Evolutionary conservation across 2,797 vertebrate species (phyloP).

Genomic region (Babyrousa celebensis): DNA sequence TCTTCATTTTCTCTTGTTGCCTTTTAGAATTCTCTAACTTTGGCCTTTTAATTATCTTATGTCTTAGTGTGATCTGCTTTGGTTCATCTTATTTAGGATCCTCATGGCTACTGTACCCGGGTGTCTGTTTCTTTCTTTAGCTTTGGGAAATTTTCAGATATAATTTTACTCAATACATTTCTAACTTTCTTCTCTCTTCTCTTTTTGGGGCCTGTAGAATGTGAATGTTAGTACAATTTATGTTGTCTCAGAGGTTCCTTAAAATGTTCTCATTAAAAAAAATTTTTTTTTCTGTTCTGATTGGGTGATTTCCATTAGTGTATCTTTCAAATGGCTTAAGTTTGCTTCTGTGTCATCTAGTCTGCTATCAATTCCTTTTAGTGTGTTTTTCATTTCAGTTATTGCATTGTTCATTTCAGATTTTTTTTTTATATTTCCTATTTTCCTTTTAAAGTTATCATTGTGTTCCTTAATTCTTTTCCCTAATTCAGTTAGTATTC

Average conservation of each 20-base stretch:
- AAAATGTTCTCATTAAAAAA: background rate
- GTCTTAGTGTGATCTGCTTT: background rate
- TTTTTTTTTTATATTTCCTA: background rate
- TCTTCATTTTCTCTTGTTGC: background rate
- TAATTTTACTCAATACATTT: background rate
- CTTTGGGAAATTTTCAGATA: too few relatives aligned
- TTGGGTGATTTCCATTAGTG: background rate
- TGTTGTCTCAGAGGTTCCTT: background rate
- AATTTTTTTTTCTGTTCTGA: background rate
- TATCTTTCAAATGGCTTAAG: background rate
- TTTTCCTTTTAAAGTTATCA: background rate
- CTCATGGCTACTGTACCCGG: background rate
- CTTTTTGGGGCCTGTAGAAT: background rate
- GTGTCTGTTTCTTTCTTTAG: too few relatives aligned
- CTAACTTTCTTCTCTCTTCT: background rate
- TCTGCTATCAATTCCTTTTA: background rate
- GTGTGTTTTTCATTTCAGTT: background rate
- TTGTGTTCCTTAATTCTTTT: background rate
- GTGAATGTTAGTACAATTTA: background rate
- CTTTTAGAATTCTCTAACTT: background rate
- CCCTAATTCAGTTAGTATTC: background rate
- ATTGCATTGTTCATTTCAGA: background rate
- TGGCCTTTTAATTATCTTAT: background rate
- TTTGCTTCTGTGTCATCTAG: background rate
- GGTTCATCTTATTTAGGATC: background rate